phyloP scores from a whole-genome alignment of 1,140 invertebrate genomes.

The Coenobita brevimanus region DNA sequence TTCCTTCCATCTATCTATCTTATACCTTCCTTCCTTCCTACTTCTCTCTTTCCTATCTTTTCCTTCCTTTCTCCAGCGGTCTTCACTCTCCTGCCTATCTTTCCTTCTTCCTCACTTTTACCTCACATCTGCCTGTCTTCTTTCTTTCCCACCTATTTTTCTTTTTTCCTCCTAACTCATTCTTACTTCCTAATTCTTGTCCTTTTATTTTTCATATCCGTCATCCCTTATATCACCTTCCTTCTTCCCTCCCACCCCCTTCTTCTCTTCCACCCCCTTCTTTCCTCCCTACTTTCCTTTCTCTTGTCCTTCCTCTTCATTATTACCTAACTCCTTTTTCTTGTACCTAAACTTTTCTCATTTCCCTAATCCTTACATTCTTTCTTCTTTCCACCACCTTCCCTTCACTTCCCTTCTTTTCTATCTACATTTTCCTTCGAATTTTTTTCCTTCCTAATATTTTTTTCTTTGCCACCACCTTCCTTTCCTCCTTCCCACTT shows the following conservation, averaged over 20 bases:
- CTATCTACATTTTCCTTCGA: not conserved
- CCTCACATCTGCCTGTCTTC: not conserved
- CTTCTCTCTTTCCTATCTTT: too few relatives aligned
- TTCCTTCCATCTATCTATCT: too few relatives aligned
- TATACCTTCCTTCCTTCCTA: too few relatives aligned
- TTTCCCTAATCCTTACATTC: not conserved
- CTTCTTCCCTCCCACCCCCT: too few relatives aligned
- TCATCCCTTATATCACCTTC: too few relatives aligned
- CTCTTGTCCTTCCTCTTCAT: not conserved
- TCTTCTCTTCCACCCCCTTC: not conserved
- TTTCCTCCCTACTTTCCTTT: not conserved
- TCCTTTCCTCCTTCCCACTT: not conserved
- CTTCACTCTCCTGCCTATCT: too few relatives aligned
- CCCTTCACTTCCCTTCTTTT: not conserved
- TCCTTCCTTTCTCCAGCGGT: too few relatives aligned
- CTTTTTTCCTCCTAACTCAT: too few relatives aligned
- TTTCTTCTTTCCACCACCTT: not conserved
- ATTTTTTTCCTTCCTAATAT: too few relatives aligned
- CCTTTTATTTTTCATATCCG: not conserved
- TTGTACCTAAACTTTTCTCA: not conserved
- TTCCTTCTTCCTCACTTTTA: not conserved
- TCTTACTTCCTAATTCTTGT: not conserved
- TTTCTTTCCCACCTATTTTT: not conserved
- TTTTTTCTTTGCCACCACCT: not conserved
- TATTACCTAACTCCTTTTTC: not conserved